Conservation (phyloP, 2,888 invertebrate species). For the Leucophenga maculata region DNA sequence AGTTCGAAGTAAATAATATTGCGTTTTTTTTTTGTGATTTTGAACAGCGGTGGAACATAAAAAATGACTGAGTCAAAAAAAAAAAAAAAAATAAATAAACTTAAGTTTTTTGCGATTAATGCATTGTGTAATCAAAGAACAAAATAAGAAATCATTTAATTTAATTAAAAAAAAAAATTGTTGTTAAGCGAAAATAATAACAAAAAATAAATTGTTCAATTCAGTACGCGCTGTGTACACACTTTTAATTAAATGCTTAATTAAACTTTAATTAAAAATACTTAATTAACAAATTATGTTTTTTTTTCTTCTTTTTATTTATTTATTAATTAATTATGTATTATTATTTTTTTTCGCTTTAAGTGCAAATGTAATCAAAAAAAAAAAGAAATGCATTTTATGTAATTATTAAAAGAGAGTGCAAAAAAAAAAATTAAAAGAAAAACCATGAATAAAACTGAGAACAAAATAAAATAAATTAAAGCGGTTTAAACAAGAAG, state of each 20-base stretch:
- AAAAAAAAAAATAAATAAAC: too few relatives aligned
- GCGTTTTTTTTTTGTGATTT: too few relatives aligned
- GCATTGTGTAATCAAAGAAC: constrained; percentile 1
- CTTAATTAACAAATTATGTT: background rate
- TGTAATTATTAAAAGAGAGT: background rate
- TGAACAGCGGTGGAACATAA: too few relatives aligned
- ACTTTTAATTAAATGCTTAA: constrained; percentile 25
- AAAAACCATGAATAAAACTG: background rate
- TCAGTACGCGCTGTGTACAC: too few relatives aligned
- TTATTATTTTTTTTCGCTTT: constrained; percentile 3
- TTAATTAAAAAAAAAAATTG: background rate
- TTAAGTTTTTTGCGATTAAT: too few relatives aligned
- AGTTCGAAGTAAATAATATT: too few relatives aligned
- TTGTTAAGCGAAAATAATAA: constrained; percentile 37
- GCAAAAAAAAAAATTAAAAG: constrained; percentile 6
- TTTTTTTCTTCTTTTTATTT: too few relatives aligned
- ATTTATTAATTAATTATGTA: background rate
- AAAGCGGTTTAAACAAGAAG: too few relatives aligned
- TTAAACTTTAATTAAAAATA: constrained; percentile 9
- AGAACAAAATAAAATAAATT: too few relatives aligned
- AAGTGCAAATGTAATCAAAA: background rate
- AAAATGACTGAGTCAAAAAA: too few relatives aligned
- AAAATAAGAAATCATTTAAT: background rate
- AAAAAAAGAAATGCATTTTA: background rate
- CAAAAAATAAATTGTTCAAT: constrained; percentile 37